phyloP scores from a whole-genome alignment of 2,113 vertebrate species.

The Glaucomys volans region DNA sequence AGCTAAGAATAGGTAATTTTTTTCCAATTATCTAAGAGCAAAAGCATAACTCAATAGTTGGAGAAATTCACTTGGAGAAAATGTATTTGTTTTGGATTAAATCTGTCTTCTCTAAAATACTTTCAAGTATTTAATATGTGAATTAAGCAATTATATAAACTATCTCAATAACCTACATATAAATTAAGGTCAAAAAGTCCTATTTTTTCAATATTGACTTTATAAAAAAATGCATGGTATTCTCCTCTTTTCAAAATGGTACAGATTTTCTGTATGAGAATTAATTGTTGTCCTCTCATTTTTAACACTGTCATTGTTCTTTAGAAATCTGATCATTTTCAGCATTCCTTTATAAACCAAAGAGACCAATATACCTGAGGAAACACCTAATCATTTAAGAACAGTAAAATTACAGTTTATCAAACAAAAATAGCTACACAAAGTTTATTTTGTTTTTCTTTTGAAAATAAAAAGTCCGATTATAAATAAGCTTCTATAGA shows the following conservation, averaged over 20 bases:
- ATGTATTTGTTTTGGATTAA: background rate
- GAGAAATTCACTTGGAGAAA: background rate
- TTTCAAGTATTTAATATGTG: background rate
- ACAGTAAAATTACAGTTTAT: conserved; percentile 49
- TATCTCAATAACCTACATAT: background rate
- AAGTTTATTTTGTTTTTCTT: background rate
- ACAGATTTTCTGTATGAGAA: background rate
- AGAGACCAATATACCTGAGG: background rate
- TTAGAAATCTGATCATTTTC: background rate
- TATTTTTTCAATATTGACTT: background rate
- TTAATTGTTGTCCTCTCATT: background rate
- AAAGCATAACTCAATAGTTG: background rate
- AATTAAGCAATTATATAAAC: background rate
- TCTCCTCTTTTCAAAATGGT: background rate
- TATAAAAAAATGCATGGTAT: background rate
- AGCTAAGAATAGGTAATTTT: background rate
- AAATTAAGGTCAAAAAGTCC: background rate
- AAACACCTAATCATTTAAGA: background rate
- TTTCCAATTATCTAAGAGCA: background rate
- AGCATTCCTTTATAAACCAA: background rate
- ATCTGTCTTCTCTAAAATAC: background rate
- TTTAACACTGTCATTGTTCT: background rate
- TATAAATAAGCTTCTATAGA: background rate
- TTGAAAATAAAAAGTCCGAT: background rate
- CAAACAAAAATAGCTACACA: background rate